These are phyloP conservation scores for Molorchus minor DNA, from an alignment of 2,888 invertebrate genomes.

Conservation along the genomic window DNA sequence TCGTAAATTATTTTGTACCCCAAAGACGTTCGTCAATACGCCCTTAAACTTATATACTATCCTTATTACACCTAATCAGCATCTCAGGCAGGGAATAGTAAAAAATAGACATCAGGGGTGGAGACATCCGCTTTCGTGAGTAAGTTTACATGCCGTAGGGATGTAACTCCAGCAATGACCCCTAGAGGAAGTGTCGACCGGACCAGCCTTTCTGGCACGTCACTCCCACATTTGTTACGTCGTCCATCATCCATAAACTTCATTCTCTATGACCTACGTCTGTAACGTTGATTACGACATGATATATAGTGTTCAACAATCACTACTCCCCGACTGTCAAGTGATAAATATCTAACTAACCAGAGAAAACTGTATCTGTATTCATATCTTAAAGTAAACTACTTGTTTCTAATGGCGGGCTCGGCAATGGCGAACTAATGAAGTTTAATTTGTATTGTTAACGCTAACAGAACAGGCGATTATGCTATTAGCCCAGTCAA, in stretches of 20 bases:
- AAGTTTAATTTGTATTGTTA: constrained; percentile 9
- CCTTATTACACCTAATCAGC: constrained; percentile 18
- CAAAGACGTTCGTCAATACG: not conserved
- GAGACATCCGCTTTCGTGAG: constrained; percentile 34
- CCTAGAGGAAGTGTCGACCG: constrained; percentile 46
- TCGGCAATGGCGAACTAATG: constrained; percentile 14
- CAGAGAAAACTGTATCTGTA: constrained; percentile 28
- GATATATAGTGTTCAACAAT: constrained; percentile 45
- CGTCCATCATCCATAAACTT: constrained; percentile 47
- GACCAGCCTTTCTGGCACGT: constrained; percentile 45
- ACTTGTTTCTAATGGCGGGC: constrained; percentile 14
- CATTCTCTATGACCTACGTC: constrained; percentile 44
- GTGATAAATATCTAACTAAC: constrained; percentile 37
- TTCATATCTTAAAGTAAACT: constrained; percentile 27
- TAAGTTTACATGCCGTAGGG: constrained; percentile 34
- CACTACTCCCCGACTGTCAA: constrained; percentile 39
- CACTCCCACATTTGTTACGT: constrained; percentile 49
- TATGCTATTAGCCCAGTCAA: no score
- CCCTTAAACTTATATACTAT: no score
- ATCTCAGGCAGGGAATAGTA: constrained; percentile 8
- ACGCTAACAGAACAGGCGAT: no score
- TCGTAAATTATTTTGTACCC: no score
- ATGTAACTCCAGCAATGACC: constrained; percentile 39
- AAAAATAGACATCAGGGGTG: constrained; percentile 29
- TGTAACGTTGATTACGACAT: constrained; percentile 45